Evolutionary conservation across 2,797 vertebrate genomes (phyloP).

Genomic region (Lophius americanus): DNA sequence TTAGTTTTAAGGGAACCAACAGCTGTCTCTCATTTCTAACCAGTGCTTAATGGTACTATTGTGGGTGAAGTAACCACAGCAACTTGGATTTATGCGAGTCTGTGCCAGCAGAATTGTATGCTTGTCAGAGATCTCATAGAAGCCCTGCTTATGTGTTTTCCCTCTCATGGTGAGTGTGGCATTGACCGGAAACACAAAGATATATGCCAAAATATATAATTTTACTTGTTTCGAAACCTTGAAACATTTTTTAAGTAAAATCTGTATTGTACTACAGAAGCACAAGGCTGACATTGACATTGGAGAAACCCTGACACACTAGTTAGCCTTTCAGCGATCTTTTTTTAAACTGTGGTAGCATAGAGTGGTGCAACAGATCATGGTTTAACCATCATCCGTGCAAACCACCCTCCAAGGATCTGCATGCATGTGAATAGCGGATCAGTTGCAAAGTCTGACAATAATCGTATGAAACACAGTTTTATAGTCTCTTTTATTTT

Average conservation of each 20-base stretch:
- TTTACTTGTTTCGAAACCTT: neutral
- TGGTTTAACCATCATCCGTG: too few relatives aligned
- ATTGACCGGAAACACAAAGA: neutral
- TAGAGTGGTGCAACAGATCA: too few relatives aligned
- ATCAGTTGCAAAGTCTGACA: too few relatives aligned
- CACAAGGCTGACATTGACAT: neutral
- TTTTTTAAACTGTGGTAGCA: too few relatives aligned
- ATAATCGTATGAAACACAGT: too few relatives aligned
- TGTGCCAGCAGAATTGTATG: conserved; percentile 26
- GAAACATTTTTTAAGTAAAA: neutral
- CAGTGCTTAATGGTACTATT: conserved; percentile 39
- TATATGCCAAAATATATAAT: neutral
- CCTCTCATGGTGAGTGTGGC: conserved; percentile 6
- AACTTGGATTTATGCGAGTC: conserved; percentile 37
- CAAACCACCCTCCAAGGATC: too few relatives aligned
- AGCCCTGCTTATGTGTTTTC: conserved; percentile 20
- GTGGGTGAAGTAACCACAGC: conserved; percentile 43
- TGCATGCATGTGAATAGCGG: too few relatives aligned
- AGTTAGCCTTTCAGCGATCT: too few relatives aligned
- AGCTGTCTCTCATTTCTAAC: conserved; percentile 29
- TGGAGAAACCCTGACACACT: neutral
- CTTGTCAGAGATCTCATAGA: conserved; percentile 39
- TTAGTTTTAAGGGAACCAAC: conserved; percentile 38
- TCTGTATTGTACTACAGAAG: neutral
- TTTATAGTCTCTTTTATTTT: too few relatives aligned